phyloP scores from a whole-genome alignment of 2,888 invertebrate genomes.

The Trachelus stipa region DNA sequence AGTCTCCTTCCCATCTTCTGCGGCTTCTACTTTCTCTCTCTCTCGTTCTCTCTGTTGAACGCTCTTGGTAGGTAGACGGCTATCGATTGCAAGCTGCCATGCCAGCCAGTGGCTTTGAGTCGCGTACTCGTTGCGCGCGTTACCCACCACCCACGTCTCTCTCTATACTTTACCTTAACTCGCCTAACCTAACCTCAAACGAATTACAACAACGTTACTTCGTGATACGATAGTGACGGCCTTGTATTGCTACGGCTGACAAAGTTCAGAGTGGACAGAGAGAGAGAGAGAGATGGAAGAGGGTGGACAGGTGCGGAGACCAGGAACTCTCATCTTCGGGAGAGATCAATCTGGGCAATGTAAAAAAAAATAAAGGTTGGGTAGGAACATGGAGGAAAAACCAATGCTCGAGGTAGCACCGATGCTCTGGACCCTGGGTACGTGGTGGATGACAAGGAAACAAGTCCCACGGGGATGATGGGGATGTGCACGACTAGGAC shows the following conservation, averaged over 20 bases:
- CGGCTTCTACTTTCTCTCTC: slow-evolving; percentile 7
- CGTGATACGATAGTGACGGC: neutral
- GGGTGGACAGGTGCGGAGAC: neutral
- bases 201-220: neutral
- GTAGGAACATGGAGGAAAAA: neutral
- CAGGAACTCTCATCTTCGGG: neutral
- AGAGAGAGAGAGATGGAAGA: neutral
- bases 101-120: slow-evolving; percentile 41
- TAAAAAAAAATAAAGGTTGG: neutral
- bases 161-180: slow-evolving; percentile 32
- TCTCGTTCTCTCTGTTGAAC: slow-evolving; percentile 27
- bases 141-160: slow-evolving; percentile 5
- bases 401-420: too few relatives aligned
- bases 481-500: neutral
- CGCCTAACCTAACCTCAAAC: slow-evolving; percentile 37
- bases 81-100: slow-evolving; percentile 55
- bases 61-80: slow-evolving; percentile 40
- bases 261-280: neutral
- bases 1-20: slow-evolving; percentile 14
- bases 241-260: neutral
- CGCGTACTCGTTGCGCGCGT: slow-evolving; percentile 18
- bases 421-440: neutral
- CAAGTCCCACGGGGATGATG: neutral
- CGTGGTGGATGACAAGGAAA: neutral
- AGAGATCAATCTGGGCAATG: neutral